These are phyloP conservation scores for Gastracanthus pulcherrimus DNA, from an alignment of 2,888 invertebrate species.

Conservation along the genomic window DNA sequence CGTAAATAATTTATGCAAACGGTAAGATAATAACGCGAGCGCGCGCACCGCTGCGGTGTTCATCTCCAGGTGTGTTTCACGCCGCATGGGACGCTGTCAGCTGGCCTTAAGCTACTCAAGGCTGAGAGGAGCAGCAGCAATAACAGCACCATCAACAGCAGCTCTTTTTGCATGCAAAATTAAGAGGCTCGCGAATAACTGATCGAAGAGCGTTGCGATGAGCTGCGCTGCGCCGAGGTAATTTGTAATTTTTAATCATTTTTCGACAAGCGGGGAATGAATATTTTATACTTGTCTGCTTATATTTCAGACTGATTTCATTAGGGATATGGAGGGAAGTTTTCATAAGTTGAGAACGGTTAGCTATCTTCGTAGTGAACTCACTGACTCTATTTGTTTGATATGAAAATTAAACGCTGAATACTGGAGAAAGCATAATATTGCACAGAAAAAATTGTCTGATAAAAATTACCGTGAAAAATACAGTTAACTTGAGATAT, in stretches of 20 bases:
- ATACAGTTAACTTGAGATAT: no score
- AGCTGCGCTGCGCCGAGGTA: not conserved
- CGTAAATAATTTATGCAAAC: conserved; percentile 46
- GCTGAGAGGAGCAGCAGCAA: not conserved
- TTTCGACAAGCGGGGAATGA: not conserved
- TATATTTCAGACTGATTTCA: no score
- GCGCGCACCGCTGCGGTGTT: not conserved
- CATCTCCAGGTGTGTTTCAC: not conserved
- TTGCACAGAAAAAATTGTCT: no score
- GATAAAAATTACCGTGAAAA: no score
- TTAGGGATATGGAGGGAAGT: no score
- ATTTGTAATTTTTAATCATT: not conserved
- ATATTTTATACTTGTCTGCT: not conserved
- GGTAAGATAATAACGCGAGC: conserved; percentile 45
- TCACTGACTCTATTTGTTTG: no score
- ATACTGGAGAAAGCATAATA: no score
- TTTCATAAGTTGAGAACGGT: no score
- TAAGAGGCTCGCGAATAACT: conserved; percentile 29
- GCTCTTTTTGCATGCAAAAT: conserved; percentile 34
- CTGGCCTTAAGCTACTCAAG: not conserved
- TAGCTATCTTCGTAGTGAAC: no score
- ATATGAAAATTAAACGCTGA: no score
- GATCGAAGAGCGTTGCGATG: not conserved
- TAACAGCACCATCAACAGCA: not conserved
- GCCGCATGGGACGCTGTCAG: not conserved